A percentile compares a stretch with the other conserved stretches of the same genome.
phyloP scores from a whole-genome alignment of 2,888 invertebrate genomes.

The Bugula neritina region DNA sequence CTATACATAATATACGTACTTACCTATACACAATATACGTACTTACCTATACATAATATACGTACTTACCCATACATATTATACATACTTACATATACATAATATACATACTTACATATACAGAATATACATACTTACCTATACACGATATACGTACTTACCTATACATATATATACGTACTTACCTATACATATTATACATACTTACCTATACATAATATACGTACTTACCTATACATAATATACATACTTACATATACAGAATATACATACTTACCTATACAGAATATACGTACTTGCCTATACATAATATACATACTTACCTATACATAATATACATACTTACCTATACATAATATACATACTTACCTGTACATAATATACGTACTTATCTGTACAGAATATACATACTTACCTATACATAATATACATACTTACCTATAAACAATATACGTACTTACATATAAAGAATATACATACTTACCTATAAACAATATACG shows the following conservation, averaged over 20 bases:
- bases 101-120: not conserved
- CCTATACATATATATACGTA: too few relatives aligned
- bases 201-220: not conserved
- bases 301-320: not conserved
- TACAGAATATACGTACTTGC: not conserved
- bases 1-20: too few relatives aligned
- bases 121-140: not conserved
- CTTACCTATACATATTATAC: not conserved
- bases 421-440: not conserved
- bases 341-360: not conserved
- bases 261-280: not conserved
- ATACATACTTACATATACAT: not conserved
- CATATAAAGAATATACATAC: not conserved
- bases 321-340: not conserved
- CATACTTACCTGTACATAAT: not conserved
- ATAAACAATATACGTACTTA: not conserved
- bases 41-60: not conserved
- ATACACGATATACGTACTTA: not conserved
- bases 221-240: not conserved
- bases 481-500: not conserved
- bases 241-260: not conserved
- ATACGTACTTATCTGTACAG: not conserved
- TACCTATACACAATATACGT: not conserved
- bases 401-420: not conserved
- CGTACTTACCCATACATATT: not conserved